phyloP scores from a whole-genome alignment of 2,113 vertebrate genomes.

The Tauraco erythrolophus region DNA sequence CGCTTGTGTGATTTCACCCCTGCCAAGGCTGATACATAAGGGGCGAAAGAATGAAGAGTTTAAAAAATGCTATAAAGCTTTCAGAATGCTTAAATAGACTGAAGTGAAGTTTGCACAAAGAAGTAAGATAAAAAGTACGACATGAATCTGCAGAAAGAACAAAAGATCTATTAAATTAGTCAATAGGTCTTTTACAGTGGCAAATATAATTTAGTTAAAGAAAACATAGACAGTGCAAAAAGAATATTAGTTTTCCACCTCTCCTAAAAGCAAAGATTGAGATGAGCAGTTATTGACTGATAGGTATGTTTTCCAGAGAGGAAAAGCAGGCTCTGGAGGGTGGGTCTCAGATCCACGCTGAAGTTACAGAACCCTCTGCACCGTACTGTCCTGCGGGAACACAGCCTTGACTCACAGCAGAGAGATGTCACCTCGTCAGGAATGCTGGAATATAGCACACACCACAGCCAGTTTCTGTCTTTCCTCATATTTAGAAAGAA shows the following conservation, averaged over 20 bases:
- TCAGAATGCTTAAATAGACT: background rate
- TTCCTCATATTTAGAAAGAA: background rate
- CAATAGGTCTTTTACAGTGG: conserved; percentile 36
- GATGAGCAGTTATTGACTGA: background rate
- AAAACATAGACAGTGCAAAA: conserved; percentile 8
- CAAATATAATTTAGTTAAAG: conserved; percentile 49
- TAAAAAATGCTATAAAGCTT: background rate
- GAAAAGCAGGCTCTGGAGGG: background rate
- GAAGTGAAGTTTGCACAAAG: background rate
- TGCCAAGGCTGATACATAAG: background rate
- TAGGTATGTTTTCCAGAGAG: background rate
- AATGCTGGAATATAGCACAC: background rate
- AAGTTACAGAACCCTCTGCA: background rate
- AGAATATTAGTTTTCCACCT: conserved; percentile 12
- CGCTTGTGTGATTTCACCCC: conserved; percentile 8
- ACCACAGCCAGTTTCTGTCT: background rate
- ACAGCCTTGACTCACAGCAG: background rate
- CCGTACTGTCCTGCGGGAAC: fast-evolving
- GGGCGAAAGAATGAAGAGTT: background rate
- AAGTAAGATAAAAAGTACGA: background rate
- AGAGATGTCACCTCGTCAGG: background rate
- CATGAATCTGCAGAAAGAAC: background rate
- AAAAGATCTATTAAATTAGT: conserved; percentile 54
- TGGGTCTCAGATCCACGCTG: fast-evolving
- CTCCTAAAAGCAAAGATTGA: background rate